Conservation (phyloP, 92 coral and sea anemone species). For the Palythoa caribaeorum region DNA sequence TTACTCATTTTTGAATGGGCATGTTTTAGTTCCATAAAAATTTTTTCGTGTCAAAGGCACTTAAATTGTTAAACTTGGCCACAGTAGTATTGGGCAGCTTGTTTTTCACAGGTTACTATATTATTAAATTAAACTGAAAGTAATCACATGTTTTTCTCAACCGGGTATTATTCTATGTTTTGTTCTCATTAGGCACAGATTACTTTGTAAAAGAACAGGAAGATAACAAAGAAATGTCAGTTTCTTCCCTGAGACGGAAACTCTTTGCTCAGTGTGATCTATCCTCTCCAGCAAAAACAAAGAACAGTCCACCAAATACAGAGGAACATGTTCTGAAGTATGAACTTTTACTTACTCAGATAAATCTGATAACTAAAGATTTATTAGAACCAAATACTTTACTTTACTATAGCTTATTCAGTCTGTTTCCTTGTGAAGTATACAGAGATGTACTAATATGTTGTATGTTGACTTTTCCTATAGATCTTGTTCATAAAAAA, state of each 20-base stretch:
- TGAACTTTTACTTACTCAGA: background rate
- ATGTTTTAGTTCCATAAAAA: too few species aligned
- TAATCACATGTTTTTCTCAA: background rate
- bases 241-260: slow-evolving; percentile 87
- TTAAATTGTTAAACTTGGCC: too few species aligned
- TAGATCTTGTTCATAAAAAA: too few species aligned
- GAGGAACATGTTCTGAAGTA: slow-evolving; percentile 39
- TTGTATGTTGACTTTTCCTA: too few species aligned
- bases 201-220: slow-evolving; percentile 34
- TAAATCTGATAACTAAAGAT: background rate
- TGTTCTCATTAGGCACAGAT: background rate
- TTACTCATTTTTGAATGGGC: too few species aligned
- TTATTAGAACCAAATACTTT: too few species aligned
- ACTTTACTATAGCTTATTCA: too few species aligned
- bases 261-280: slow-evolving; percentile 81
- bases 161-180: background rate
- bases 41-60: too few species aligned
- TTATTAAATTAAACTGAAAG: background rate
- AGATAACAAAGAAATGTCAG: slow-evolving; percentile 78
- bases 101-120: background rate
- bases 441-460: too few species aligned
- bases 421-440: too few species aligned
- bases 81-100: too few species aligned
- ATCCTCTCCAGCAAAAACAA: slow-evolving; percentile 42
- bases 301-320: slow-evolving; percentile 47